These are phyloP conservation scores for Leptinotarsa peninsularis DNA, from an alignment of 2,888 invertebrate species.

Conservation along the genomic window DNA sequence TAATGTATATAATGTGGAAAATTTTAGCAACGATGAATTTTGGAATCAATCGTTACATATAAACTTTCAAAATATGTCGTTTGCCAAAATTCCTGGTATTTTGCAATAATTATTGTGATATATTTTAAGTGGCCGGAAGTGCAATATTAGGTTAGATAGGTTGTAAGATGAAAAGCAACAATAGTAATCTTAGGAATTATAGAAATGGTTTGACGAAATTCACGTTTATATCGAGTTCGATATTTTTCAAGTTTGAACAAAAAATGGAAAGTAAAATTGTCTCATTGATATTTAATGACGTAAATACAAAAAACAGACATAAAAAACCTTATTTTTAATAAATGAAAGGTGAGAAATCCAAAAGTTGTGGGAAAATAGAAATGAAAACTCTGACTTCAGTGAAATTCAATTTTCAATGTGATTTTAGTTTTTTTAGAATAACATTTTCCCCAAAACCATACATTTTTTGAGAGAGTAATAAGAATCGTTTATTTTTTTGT, in stretches of 20 bases:
- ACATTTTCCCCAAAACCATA: neutral
- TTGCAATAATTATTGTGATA: slow-evolving; percentile 58
- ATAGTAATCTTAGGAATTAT: slow-evolving; percentile 27
- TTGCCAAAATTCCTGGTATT: neutral
- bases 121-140: slow-evolving; percentile 63
- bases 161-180: slow-evolving; percentile 33
- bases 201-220: slow-evolving; percentile 29
- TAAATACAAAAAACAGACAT: too few species aligned
- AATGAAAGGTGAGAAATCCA: too few species aligned
- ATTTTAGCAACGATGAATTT: neutral
- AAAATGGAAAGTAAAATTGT: neutral
- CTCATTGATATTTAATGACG: too few species aligned
- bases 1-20: too few species aligned
- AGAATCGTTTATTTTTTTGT: too few species aligned
- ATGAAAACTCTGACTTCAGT: too few species aligned
- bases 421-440: neutral
- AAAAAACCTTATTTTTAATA: too few species aligned
- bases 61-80: neutral
- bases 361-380: too few species aligned
- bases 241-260: neutral
- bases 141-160: slow-evolving; percentile 56
- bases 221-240: neutral
- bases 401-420: too few species aligned
- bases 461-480: too few species aligned
- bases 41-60: neutral